Base-by-base conservation (phyloP, 1,140 invertebrate species). In the Diplogasteroides magnus region DNA sequence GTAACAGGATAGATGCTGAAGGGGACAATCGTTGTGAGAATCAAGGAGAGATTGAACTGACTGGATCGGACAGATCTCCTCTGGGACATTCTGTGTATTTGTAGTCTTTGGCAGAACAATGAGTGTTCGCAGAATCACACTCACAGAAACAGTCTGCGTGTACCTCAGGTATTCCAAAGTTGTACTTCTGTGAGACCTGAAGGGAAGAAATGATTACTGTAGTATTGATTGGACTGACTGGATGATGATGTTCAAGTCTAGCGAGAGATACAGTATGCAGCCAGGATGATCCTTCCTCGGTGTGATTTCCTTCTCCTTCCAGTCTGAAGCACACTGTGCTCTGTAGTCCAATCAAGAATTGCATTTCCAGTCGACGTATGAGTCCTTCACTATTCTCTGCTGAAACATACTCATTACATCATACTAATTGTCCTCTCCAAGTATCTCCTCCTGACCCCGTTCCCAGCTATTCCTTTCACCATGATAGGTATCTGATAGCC, bases 191-290 rank as follows among this genome's bases (percentile, higher is more conserved):
- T 57, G 64, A 48, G 26, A 72, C 61, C 70, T 72, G 65, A 55
- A 67, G 55, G 27, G 15, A 63, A 0, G 19, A 3, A 62, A 29
- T 26, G 23, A n/a, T 25, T 13, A 26, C 1, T 28, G 25, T 29
- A 31, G 27, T 37, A 13, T 3, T 2, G 60, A 11, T 64, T 19
- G 15, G 28, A 31, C 69, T 64, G 58, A 74, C 73, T 56, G 73
- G 73, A 71, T 74, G 73, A 60, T 74, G 70, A 64, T 74, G 73
- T 48, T 74, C 73, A 28, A 74, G 25, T 13, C 62, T 71, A 31
- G 62, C 66, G 15, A 74, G 57, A 48, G 64, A 3, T 26, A 74
- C 62, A 1, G 73, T 74, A 31, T 74, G 73, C 1, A 74, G 65
- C 13, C 57, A 60, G 13, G 70, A 72, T 15, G 64, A 56, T 60